Evolutionary conservation across 1,140 invertebrate species (phyloP).

Genomic region (Agrilus planipennis): DNA sequence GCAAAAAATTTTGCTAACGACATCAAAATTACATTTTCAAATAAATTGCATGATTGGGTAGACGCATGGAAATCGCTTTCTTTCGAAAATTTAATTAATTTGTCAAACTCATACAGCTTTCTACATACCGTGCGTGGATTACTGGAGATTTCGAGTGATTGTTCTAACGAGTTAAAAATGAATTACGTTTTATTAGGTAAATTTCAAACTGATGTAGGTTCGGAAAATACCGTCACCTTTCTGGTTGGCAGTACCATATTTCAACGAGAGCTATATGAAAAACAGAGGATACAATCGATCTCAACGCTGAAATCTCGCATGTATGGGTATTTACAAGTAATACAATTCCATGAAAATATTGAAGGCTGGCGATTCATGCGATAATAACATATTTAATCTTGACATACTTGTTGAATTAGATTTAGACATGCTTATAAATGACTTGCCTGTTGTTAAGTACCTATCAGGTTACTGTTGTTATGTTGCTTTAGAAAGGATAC

Average conservation of each 20-base stretch:
- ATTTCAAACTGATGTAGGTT: slow-evolving; percentile 8
- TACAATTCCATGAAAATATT: no score
- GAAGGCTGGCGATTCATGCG: no score
- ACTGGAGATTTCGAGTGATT: neutral
- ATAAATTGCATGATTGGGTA: slow-evolving; percentile 1
- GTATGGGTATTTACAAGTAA: no score
- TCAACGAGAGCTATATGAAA: no score
- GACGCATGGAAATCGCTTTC: neutral
- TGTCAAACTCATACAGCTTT: neutral
- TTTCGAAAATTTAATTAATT: neutral
- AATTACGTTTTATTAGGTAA: neutral
- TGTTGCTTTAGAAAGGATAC: no score
- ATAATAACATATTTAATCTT: no score
- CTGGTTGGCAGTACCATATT: neutral
- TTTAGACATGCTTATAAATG: no score
- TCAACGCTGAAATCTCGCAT: no score
- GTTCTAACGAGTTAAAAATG: slow-evolving; percentile 2
- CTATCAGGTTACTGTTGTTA: no score
- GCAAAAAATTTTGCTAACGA: neutral
- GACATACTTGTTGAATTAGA: no score
- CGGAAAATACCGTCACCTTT: neutral
- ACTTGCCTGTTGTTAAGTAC: no score
- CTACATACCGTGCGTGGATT: neutral
- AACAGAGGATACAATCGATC: no score
- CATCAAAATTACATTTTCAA: neutral